Evolutionary conservation across 2,888 invertebrate species (phyloP), one percentile per base, ranked within the genome.

Genomic region (Spodoptera picta): DNA sequence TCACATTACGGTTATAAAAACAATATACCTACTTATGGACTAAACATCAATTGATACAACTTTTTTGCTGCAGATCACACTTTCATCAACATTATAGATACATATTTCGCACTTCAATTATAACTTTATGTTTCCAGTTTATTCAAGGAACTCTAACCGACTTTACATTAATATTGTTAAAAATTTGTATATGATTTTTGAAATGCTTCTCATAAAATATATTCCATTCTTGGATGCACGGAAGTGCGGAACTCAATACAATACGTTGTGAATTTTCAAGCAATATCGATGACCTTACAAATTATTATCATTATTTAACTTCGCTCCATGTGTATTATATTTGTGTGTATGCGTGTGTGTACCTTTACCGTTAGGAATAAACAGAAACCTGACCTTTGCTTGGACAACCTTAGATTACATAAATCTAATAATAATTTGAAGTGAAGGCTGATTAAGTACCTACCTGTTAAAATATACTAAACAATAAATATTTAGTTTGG

Each of bases 221-320:
- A 62, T 36, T 50, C 41, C 23, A 50, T 62, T 60, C n/a, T 43
- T 61, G 50, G 36, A 47, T 6, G 41, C 67, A 44, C 77, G 70
- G 68, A 73, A 73, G 64, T 64, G 36, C 60, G 71, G 67, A 74
- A 61, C 53, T 60, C 44, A 60, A 45, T 48, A 9, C 19, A 19
- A 19, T 19, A 19, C 19, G 46, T 54, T 57, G 61, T 48, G 60
- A 66, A 65, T 63, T 59, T 57, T 42, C 45, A 54, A 52, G 41
- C 24, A 49, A 36, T 36, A 56, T 50, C 23, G 23, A 31, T 60
- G 69, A 69, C 79, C 73, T 75, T 79, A 63, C 45, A 64, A 36
- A 65, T 69, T 71, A 69, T 72, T 56, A 75, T 54, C 41, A 47
- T 47, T 56, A 36, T 36, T 67, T 51, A 63, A 59, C 57, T 58